phyloP scores from a whole-genome alignment of 2,113 vertebrate genomes.

The Ochotona curzoniae region DNA sequence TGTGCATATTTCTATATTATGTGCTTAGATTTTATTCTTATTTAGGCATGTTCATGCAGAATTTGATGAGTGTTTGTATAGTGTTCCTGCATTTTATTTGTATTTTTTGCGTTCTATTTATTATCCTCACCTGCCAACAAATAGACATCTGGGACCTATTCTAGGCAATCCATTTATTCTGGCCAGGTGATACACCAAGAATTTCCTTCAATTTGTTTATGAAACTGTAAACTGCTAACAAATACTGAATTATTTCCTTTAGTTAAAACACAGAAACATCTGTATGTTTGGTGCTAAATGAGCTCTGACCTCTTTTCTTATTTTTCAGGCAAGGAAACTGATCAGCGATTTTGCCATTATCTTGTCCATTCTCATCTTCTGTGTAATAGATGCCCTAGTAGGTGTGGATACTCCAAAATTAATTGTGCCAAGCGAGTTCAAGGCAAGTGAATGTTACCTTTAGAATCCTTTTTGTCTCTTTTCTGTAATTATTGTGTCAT shows the following conservation, averaged over 20 bases:
- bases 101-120: background rate
- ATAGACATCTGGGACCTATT: background rate
- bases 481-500: background rate
- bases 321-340: conserved; percentile 94
- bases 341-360: conserved; percentile 99
- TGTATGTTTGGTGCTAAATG: background rate
- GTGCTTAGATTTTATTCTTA: background rate
- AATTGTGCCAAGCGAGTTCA: conserved; percentile 98
- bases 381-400: conserved; percentile 94
- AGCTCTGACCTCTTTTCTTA: background rate
- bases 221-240: conserved; percentile 1
- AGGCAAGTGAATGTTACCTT: conserved; percentile 86
- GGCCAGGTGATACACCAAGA: background rate
- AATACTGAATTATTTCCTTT: background rate
- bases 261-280: fast-evolving
- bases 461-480: background rate
- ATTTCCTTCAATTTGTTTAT: background rate
- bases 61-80: background rate
- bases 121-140: background rate
- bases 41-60: background rate
- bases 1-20: background rate
- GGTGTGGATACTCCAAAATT: conserved; percentile 98
- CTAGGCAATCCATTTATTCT: background rate
- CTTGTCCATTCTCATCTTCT: conserved; percentile 97
- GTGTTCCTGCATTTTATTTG: background rate